Conservation (phyloP, 2,113 vertebrate species). For the Brachyistius frenatus region DNA sequence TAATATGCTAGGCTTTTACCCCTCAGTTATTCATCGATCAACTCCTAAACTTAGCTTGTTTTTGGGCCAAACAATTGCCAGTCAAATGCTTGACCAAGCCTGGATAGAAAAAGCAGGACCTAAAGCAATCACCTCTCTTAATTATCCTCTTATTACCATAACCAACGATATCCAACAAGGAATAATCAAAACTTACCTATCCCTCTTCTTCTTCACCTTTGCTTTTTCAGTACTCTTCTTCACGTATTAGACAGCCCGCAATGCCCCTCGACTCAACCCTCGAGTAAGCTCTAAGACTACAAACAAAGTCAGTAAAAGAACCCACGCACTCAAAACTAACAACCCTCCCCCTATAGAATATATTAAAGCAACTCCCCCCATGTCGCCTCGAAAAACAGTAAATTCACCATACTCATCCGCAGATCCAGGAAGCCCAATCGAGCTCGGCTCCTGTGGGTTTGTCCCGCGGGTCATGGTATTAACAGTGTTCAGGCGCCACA, state of each 20-base stretch:
- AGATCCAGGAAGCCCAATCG: too few species aligned
- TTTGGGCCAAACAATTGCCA: neutral
- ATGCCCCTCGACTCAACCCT: neutral
- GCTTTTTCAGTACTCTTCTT: rapidly evolving
- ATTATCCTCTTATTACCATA: neutral
- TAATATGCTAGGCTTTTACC: neutral
- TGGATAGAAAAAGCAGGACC: conserved; percentile 3
- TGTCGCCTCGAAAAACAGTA: conserved; percentile 3
- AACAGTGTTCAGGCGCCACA: too few species aligned
- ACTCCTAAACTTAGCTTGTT: neutral
- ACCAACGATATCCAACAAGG: neutral
- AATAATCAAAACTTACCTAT: neutral
- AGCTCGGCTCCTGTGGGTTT: too few species aligned
- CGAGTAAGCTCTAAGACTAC: conserved; percentile 48
- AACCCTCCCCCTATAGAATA: neutral
- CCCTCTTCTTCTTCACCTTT: neutral
- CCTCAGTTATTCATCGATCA: neutral
- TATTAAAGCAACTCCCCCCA: conserved; percentile 15
- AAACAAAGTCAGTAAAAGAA: conserved; percentile 25
- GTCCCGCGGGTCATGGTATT: too few species aligned
- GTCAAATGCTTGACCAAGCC: neutral
- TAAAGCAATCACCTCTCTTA: neutral
- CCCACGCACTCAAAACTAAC: conserved; percentile 20
- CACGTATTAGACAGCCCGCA: conserved; percentile 26
- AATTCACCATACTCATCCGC: too few species aligned